phyloP scores from a whole-genome alignment of 2,113 vertebrate species.

The Aspiorhynchus laticeps region DNA sequence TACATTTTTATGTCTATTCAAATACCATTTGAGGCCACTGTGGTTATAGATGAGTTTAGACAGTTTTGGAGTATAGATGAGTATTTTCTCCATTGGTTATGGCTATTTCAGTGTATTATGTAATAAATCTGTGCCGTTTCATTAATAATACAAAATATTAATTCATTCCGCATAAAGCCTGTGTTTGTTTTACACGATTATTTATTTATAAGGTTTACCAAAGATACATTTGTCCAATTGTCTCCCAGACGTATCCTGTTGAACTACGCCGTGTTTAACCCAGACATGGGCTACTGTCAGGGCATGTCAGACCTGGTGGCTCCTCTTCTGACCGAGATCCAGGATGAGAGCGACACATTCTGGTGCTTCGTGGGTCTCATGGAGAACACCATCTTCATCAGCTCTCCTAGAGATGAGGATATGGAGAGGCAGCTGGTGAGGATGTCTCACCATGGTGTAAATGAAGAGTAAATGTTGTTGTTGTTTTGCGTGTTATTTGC shows the following conservation, averaged over 20 bases:
- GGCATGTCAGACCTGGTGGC: slow-evolving; percentile 98
- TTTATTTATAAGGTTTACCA: neutral
- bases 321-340: slow-evolving; percentile 90
- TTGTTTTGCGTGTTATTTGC: neutral
- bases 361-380: slow-evolving; percentile 98
- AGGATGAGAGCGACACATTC: slow-evolving; percentile 96
- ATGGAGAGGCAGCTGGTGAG: slow-evolving; percentile 98
- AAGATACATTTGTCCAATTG: neutral
- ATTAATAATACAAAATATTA: neutral
- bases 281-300: slow-evolving; percentile 92
- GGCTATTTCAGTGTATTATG: neutral
- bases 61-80: neutral
- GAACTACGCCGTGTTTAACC: slow-evolving; percentile 94
- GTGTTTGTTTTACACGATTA: neutral
- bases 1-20: neutral
- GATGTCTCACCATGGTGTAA: neutral
- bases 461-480: neutral
- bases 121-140: neutral
- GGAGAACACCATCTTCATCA: slow-evolving; percentile 98
- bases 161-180: neutral
- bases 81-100: neutral
- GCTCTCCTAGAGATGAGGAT: slow-evolving; percentile 93
- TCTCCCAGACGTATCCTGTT: slow-evolving; percentile 86
- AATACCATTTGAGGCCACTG: neutral
- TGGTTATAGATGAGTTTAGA: neutral